These are phyloP conservation scores for Strongylocentrotus purpuratus DNA, from an alignment of 35 echinoderm and acorn worm genomes.

Conservation along the genomic window DNA sequence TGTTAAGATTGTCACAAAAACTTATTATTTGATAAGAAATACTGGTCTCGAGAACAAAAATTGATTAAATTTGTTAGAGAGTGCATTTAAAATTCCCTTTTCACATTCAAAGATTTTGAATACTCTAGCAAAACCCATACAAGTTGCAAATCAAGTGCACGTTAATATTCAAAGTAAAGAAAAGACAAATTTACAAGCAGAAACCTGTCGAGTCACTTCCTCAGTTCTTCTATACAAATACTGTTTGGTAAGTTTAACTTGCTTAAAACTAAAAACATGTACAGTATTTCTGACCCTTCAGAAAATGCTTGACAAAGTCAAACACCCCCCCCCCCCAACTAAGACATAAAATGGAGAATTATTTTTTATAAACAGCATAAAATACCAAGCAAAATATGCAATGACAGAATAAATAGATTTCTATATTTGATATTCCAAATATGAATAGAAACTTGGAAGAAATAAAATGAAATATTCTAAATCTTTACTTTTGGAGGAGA, in stretches of 20 bases:
- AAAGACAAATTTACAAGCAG: neutral
- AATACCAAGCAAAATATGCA: conserved; percentile 12
- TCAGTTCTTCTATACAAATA: neutral
- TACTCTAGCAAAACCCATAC: neutral
- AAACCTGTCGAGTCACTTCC: neutral
- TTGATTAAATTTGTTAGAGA: neutral
- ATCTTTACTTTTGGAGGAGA: neutral
- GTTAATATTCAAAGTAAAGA: neutral
- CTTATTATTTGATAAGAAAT: neutral
- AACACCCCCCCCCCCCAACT: neutral
- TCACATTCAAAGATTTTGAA: conserved; percentile 1
- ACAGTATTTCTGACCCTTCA: neutral
- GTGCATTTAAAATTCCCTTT: neutral
- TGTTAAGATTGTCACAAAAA: neutral
- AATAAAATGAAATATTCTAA: neutral
- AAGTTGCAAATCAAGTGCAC: neutral
- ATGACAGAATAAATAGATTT: conserved; percentile 14
- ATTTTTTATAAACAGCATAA: neutral
- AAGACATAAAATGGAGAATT: neutral
- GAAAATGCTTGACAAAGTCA: neutral
- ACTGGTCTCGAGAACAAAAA: neutral
- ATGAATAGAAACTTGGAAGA: neutral
- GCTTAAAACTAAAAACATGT: neutral
- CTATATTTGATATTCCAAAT: neutral
- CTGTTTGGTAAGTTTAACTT: neutral